Evolutionary conservation across 2,113 vertebrate genomes (phyloP).

Genomic region (Carassius gibelio): DNA sequence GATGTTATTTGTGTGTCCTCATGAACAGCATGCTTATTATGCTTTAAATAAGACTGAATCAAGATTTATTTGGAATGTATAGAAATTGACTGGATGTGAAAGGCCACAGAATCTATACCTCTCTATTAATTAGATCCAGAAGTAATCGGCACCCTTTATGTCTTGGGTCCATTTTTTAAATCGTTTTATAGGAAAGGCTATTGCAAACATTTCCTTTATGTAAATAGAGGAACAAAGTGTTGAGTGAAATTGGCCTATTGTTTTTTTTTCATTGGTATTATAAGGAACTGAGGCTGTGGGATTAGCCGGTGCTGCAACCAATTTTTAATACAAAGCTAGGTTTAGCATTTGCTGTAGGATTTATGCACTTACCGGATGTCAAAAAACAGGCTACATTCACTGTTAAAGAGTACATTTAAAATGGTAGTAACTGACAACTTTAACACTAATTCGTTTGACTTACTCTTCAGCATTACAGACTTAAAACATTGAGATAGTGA

Average conservation of each 20-base stretch:
- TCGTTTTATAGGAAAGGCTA: slow-evolving; percentile 7
- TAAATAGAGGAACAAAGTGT: slow-evolving; percentile 30
- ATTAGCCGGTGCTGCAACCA: not conserved
- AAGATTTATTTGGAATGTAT: not conserved
- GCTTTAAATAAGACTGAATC: not conserved
- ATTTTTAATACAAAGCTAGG: not conserved
- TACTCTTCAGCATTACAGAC: not conserved
- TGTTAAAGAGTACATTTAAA: not conserved
- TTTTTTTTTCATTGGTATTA: slow-evolving; percentile 6
- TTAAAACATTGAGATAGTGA: not conserved
- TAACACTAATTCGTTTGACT: not conserved
- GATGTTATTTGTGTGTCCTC: not conserved
- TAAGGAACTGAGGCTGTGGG: slow-evolving; percentile 40
- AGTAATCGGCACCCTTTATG: not conserved
- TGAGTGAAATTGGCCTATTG: slow-evolving; percentile 24
- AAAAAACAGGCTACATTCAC: not conserved
- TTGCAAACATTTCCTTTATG: slow-evolving; percentile 18
- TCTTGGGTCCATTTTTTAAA: not conserved
- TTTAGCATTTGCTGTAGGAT: not conserved
- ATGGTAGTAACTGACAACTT: not conserved
- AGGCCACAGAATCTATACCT: not conserved
- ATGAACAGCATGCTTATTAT: slow-evolving; percentile 1
- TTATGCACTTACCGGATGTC: not conserved
- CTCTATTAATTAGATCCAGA: not conserved
- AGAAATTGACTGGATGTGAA: not conserved